phyloP scores from a whole-genome alignment of 2,113 vertebrate species.

The Isichthys henryi region DNA sequence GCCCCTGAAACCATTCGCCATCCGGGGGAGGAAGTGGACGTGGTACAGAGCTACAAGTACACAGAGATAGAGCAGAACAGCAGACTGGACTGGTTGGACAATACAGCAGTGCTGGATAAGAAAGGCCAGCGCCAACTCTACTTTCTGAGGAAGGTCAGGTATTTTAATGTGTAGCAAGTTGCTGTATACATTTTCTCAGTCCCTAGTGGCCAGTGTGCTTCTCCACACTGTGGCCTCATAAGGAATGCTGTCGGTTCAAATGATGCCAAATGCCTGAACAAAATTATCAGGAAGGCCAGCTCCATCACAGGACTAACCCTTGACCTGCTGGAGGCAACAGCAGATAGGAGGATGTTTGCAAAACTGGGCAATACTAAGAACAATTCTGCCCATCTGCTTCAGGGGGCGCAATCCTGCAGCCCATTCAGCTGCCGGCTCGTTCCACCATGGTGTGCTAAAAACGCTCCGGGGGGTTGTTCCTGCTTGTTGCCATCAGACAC shows the following conservation, averaged over 20 bases:
- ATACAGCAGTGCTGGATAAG: neutral
- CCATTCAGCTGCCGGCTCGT: neutral
- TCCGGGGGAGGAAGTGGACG: neutral
- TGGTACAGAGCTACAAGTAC: neutral
- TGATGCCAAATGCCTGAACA: neutral
- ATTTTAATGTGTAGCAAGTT: neutral
- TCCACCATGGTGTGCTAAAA: neutral
- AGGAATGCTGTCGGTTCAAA: neutral
- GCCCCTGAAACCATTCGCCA: neutral
- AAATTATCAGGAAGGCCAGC: neutral
- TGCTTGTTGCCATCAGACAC: neutral
- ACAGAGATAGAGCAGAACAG: neutral
- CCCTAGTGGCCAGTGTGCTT: neutral
- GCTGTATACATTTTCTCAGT: neutral
- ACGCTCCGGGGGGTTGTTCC: neutral
- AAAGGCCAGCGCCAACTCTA: neutral
- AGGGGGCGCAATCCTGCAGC: neutral
- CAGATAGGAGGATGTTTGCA: neutral
- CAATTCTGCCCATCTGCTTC: neutral
- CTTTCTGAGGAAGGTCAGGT: neutral
- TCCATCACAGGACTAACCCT: neutral
- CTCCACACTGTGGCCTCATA: neutral
- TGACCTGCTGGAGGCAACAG: neutral
- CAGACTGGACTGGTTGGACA: neutral
- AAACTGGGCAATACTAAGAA: neutral